Evolutionary conservation across 2,797 vertebrate genomes (phyloP).

Genomic region (Acanthis flammea): DNA sequence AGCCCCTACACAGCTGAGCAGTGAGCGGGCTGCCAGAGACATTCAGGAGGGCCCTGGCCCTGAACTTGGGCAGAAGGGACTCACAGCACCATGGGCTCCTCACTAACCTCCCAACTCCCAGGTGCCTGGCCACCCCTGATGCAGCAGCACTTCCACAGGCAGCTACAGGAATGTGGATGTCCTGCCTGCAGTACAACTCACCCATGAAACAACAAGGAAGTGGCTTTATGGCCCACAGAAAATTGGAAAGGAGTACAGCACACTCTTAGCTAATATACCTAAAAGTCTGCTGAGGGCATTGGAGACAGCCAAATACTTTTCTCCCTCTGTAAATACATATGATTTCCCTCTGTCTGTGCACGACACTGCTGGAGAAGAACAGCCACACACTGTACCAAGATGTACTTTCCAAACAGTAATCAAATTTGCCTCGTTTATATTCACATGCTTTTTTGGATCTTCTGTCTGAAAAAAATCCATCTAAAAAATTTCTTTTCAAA

Average conservation of each 20-base stretch:
- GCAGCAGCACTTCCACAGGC: neutral
- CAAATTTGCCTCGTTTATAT: neutral
- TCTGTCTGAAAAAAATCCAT: neutral
- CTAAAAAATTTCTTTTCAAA: neutral
- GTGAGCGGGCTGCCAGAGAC: neutral
- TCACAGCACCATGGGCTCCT: fast-evolving
- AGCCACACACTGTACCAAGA: neutral
- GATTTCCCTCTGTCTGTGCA: neutral
- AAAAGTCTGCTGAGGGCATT: neutral
- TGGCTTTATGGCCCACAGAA: neutral
- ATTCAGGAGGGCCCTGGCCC: neutral
- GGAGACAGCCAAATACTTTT: neutral
- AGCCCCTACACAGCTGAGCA: neutral
- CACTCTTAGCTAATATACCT: neutral
- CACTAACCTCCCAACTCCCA: neutral
- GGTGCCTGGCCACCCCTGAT: neutral
- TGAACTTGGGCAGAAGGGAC: fast-evolving
- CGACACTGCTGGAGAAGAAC: neutral
- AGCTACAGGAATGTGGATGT: neutral
- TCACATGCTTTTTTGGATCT: neutral
- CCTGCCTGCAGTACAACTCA: neutral
- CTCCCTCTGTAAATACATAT: neutral
- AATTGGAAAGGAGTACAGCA: neutral
- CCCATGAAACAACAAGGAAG: neutral
- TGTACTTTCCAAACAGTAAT: conserved; percentile 10